Base-by-base conservation (phyloP, 2,888 invertebrate species). In the Emmelina monodactyla region DNA sequence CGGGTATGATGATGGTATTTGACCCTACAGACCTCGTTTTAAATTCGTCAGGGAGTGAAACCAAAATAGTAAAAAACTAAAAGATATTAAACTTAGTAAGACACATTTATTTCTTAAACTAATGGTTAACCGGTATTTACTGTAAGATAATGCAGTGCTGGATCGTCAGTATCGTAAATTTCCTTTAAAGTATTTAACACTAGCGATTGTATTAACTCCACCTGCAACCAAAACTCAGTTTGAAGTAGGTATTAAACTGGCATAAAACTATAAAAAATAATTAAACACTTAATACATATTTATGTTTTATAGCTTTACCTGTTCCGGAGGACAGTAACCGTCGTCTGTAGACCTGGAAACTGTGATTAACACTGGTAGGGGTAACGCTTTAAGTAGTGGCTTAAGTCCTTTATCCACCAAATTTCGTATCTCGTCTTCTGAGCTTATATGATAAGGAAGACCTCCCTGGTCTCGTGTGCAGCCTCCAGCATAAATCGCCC, bases 391-490 rank as follows among this genome's bases (percentile, higher is more conserved):
- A 46, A 91, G 59, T 52, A 92, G 68, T 12, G 72, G 64, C 53
- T 82, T 64, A 54, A 92, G 79, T 7, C 83, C 75, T 38, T 67
- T 53, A 10, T 73, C 67, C 41, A 92, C 75, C 62, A 89, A 70
- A 12, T 72, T 65, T 25, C 78, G 68, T 33, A 95, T 83, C 62
- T 93, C 88, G 30, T 83, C 81, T 10, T 81, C 69, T 1, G 84
- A 82, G 42, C 91, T 90, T 14, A 91, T 85, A 58, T 96, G 93
- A 64, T 92, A 87, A 0, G 96, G 95, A 35, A 95, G 66, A 14
- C 91, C 92, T 4, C 87, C 87, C 50, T 91, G 88, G 58, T 95
- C 94, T 41, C 90, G 87, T 0, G 95, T 95, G 58, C 92, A 93
- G 2, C 95, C 95, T 22, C 91, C 92, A 49, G 93, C 89, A 55